Evolutionary conservation across 1,140 invertebrate species (phyloP).

Genomic region (Sycophaga agraensis): DNA sequence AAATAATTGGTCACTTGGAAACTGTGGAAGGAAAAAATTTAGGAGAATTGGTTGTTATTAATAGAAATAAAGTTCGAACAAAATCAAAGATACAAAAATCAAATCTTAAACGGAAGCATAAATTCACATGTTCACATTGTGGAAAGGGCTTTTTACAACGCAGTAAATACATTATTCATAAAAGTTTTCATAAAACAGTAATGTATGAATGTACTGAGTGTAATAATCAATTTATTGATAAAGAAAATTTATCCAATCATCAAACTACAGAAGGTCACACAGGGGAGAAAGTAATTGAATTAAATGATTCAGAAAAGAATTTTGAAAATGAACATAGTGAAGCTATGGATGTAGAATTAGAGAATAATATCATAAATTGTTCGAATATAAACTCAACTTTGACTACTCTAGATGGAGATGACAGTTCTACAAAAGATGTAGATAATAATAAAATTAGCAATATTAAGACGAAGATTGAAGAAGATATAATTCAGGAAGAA

Average conservation of each 20-base stretch:
- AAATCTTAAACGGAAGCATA: constrained; percentile 52
- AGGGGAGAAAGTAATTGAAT: constrained; percentile 51
- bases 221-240: constrained; percentile 51
- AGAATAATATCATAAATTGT: neutral
- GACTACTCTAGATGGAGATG: neutral
- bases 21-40: constrained; percentile 62
- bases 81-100: constrained; percentile 57
- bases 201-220: constrained; percentile 60
- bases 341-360: neutral
- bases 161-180: constrained; percentile 56
- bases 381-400: neutral
- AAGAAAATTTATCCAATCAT: constrained; percentile 57
- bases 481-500: neutral
- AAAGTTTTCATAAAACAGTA: constrained; percentile 56
- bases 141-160: constrained; percentile 59
- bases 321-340: neutral
- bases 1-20: constrained; percentile 69
- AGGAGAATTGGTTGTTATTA: constrained; percentile 64
- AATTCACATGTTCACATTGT: constrained; percentile 61
- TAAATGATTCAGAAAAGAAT: constrained; percentile 30
- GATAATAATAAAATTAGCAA: constrained; percentile 16
- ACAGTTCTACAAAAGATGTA: constrained; percentile 1
- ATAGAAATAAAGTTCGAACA: constrained; percentile 60
- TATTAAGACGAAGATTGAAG: neutral
- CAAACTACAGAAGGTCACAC: constrained; percentile 57